These are phyloP conservation scores for Myiozetetes cayanensis DNA, from an alignment of 2,113 vertebrate genomes.

Conservation along the genomic window DNA sequence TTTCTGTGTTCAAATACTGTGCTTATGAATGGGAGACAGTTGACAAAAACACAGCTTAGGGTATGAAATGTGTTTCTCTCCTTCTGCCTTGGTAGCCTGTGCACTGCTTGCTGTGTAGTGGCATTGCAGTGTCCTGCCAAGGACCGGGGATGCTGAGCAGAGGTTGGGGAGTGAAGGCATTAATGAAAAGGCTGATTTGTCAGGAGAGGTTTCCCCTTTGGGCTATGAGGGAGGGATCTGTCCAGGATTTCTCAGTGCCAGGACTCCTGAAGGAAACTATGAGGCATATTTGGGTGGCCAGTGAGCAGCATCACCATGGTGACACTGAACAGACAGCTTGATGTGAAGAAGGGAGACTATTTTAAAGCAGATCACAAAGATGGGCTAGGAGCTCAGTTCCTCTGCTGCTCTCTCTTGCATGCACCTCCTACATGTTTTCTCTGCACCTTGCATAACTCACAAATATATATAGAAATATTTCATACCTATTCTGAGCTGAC, in stretches of 20 bases:
- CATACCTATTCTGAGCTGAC: not conserved
- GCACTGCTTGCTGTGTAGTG: accelerated
- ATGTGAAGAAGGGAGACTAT: not conserved
- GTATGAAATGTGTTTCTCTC: not conserved
- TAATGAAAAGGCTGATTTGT: not conserved
- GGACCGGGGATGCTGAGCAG: not conserved
- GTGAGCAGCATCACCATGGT: not conserved
- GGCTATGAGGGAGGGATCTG: not conserved
- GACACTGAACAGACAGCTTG: not conserved
- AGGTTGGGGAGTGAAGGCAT: not conserved
- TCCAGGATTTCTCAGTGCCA: not conserved
- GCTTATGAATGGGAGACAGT: not conserved
- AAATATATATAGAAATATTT: not conserved
- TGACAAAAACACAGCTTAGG: not conserved
- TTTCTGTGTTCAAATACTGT: not conserved
- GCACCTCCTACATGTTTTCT: not conserved
- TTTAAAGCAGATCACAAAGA: not conserved
- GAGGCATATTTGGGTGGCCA: not conserved
- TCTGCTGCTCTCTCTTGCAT: not conserved
- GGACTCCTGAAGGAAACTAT: not conserved
- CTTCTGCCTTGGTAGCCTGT: not conserved
- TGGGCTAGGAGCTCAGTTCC: not conserved
- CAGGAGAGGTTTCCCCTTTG: not conserved
- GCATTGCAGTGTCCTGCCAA: not conserved
- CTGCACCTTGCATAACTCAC: not conserved